Base-by-base conservation (phyloP, 2,113 vertebrate species). In the Bufo bufo region DNA sequence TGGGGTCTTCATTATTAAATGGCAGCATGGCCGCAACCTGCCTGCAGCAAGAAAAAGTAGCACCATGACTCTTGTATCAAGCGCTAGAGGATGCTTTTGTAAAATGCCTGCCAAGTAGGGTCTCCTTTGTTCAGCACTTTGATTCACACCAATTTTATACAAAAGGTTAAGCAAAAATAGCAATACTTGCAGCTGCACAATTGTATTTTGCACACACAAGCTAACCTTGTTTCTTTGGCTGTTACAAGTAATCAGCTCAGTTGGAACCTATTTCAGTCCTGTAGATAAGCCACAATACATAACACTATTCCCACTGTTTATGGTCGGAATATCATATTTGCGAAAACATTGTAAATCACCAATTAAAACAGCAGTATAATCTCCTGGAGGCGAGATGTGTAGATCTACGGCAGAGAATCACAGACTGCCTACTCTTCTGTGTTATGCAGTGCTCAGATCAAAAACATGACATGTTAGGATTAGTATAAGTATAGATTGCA, bases 181-280 rank as follows among this genome's bases (percentile, higher is more conserved):
- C 12, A 59, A 80, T 80, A 80, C 59, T 80, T 59, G 45, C 54
- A 17, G 23, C 3, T 13, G 4, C 13, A 59, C 78, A 80, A 59
- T 80, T 43, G 56, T 59, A 59, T 58, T 80, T 80, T 58, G 54
- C 56, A 80, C 45, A 58, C 59, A 80, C 13, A 47, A 23, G 11
- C 7, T 83, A 7, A 65, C 47, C 45, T 65, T n/a, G n/a, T 83
- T 23, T 45, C 49, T 52, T 69, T 84, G 49, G 63, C 19, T 23
- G 54, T 84, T 84, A 71, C 19, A 84, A 52, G 14, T 56, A 71
- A 84, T 84, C 63, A 71, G 14, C 82, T 50, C 82, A 71, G 82
- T 23, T 3, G 33, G 61, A 65, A 43, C 20, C 49, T 16, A 13
- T 49, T 52, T 52, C n/a, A 33, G 9, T 20, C 61, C 82, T 52